phyloP scores from a whole-genome alignment of 2,888 invertebrate species.

The Synergus umbraculus region DNA sequence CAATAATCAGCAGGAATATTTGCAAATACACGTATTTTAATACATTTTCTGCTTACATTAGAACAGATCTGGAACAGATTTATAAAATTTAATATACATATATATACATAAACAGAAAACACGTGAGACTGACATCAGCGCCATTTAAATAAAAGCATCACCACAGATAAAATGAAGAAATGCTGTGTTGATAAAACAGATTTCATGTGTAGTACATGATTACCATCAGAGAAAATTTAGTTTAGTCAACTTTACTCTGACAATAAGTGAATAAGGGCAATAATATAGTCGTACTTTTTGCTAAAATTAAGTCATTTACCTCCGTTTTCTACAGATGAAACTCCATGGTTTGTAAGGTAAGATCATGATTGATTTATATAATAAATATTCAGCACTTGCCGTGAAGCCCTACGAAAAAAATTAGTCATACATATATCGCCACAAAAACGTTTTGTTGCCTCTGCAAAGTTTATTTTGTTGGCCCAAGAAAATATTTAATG shows the following conservation, averaged over 20 bases:
- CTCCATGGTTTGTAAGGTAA: not conserved
- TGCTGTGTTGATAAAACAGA: not conserved
- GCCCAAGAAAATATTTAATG: too few relatives aligned
- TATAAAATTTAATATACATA: too few relatives aligned
- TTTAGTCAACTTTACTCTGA: too few relatives aligned
- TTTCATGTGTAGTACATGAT: not conserved
- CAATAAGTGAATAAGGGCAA: too few relatives aligned
- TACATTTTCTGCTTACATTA: not conserved
- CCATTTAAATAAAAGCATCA: not conserved
- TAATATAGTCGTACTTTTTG: too few relatives aligned
- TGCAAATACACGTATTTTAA: not conserved
- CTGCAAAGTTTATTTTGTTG: too few relatives aligned
- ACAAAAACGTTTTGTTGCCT: slow-evolving; percentile 39
- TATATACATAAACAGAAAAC: not conserved
- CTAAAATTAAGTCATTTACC: too few relatives aligned
- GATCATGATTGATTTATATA: not conserved
- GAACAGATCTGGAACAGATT: too few relatives aligned
- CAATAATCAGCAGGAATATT: not conserved
- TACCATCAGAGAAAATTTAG: too few relatives aligned
- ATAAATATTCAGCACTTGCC: not conserved
- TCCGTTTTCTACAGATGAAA: too few relatives aligned
- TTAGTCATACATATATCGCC: not conserved
- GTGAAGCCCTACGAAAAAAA: not conserved
- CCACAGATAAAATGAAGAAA: not conserved
- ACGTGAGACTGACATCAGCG: not conserved